Evolutionary conservation across 30 jellyfish, hydroid and myxozoan species (phyloP).

Genomic region (Hydra vulgaris): DNA sequence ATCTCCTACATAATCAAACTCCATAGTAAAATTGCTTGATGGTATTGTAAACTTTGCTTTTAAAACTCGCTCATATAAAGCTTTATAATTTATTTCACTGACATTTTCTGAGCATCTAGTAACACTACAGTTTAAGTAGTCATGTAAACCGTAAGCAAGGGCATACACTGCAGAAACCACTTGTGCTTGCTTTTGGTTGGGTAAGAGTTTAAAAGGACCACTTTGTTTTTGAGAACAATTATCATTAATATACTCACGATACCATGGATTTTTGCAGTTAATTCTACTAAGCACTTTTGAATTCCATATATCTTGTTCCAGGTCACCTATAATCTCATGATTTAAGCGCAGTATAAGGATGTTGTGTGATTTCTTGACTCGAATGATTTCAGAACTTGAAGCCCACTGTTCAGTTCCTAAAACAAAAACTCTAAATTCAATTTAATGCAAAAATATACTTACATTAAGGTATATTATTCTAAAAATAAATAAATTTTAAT

Average conservation of each 20-base stretch:
- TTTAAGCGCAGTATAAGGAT: not conserved
- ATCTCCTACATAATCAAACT: slow-evolving; percentile 43
- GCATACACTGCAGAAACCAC: slow-evolving; percentile 80
- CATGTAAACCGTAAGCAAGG: slow-evolving; percentile 46
- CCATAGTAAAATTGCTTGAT: slow-evolving; percentile 18
- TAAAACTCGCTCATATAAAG: slow-evolving; percentile 18
- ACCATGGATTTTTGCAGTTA: slow-evolving; percentile 28
- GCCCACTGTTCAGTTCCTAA: not conserved
- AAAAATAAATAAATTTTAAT: too few species aligned
- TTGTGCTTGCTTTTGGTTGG: slow-evolving; percentile 39
- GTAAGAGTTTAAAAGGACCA: not conserved
- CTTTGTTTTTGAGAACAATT: not conserved
- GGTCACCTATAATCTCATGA: not conserved
- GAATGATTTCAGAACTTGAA: not conserved
- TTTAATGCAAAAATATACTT: too few species aligned
- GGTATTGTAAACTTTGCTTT: slow-evolving; percentile 30
- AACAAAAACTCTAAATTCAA: too few species aligned
- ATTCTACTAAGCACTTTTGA: not conserved
- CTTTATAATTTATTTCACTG: slow-evolving; percentile 1
- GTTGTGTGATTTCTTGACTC: not conserved
- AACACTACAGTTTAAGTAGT: slow-evolving; percentile 1
- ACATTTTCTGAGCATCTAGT: not conserved
- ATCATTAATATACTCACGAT: not conserved
- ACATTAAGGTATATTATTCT: too few species aligned
- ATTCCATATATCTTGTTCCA: not conserved